These are phyloP conservation scores for Nephila pilipes DNA, from an alignment of 1,140 invertebrate genomes.

Conservation along the genomic window DNA sequence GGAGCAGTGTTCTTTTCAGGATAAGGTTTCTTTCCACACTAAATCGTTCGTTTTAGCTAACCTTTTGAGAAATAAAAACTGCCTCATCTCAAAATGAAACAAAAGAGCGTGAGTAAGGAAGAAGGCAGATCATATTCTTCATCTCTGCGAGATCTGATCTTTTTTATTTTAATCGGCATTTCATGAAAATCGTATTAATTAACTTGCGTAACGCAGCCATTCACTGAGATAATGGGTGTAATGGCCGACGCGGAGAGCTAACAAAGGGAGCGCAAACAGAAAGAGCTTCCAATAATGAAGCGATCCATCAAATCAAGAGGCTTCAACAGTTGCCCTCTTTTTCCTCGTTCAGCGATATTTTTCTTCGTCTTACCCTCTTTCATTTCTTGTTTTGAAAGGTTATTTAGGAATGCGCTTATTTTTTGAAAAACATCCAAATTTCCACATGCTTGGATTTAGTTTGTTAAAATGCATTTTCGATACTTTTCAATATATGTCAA, in stretches of 20 bases:
- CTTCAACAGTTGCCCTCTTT: background rate
- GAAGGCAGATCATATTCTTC: background rate
- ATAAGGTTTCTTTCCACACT: too few relatives aligned
- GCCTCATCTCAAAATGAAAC: background rate
- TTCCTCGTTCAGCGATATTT: background rate
- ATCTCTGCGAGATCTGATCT: background rate
- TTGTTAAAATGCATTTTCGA: too few relatives aligned
- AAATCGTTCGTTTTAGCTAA: too few relatives aligned
- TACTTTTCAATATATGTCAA: too few relatives aligned
- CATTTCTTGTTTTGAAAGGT: background rate
- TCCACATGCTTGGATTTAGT: background rate
- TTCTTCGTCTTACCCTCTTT: background rate
- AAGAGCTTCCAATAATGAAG: slow-evolving; percentile 60
- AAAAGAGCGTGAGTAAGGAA: background rate
- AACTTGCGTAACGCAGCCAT: slow-evolving; percentile 43
- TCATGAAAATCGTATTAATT: slow-evolving; percentile 60
- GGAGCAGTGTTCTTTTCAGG: too few relatives aligned
- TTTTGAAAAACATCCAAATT: background rate
- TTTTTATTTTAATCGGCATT: slow-evolving; percentile 7
- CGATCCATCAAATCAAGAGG: slow-evolving; percentile 50
- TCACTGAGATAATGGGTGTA: slow-evolving; percentile 61
- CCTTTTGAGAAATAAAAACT: too few relatives aligned
- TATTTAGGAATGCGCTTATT: background rate
- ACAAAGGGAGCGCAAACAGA: slow-evolving; percentile 66
- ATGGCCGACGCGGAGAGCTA: slow-evolving; percentile 50